Conservation (phyloP, 2,113 vertebrate genomes). For the Puntigrus tetrazona region DNA sequence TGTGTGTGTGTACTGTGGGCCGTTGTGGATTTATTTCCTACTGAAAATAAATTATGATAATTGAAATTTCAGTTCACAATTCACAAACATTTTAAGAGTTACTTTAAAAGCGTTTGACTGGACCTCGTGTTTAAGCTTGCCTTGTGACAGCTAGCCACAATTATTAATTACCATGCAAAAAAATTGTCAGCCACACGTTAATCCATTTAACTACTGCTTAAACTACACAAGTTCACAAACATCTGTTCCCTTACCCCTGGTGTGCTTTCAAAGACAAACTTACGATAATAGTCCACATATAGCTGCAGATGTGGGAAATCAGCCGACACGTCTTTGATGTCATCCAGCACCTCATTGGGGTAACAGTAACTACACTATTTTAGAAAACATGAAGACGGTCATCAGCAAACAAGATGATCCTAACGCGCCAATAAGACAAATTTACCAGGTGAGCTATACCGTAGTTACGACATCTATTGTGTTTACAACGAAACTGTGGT, state of each 20-base stretch:
- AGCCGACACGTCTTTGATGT: conserved; percentile 61
- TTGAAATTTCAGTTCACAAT: too few relatives aligned
- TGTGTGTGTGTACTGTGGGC: too few relatives aligned
- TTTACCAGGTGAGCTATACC: background rate
- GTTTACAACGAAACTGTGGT: background rate
- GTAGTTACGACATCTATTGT: background rate
- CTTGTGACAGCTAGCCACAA: background rate
- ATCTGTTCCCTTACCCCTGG: background rate
- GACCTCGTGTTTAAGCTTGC: background rate
- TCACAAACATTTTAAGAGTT: too few relatives aligned
- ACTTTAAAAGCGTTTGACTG: background rate
- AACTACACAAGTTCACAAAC: background rate
- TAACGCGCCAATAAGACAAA: background rate
- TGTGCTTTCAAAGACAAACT: conserved; percentile 52
- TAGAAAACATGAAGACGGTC: background rate
- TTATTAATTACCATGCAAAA: background rate
- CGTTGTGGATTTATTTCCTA: too few relatives aligned
- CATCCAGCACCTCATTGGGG: conserved; percentile 63
- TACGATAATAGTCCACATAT: conserved; percentile 72
- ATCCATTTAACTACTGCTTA: background rate
- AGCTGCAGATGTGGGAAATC: conserved; percentile 68
- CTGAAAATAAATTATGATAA: too few relatives aligned
- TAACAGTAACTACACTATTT: conserved; percentile 70
- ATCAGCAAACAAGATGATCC: background rate
- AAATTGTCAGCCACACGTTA: background rate